Percentiles rank a stretch among this genome's conserved stretches.
Evolutionary conservation across 1,140 invertebrate species (phyloP).

Genomic region (Dinothrombium tinctorium): DNA sequence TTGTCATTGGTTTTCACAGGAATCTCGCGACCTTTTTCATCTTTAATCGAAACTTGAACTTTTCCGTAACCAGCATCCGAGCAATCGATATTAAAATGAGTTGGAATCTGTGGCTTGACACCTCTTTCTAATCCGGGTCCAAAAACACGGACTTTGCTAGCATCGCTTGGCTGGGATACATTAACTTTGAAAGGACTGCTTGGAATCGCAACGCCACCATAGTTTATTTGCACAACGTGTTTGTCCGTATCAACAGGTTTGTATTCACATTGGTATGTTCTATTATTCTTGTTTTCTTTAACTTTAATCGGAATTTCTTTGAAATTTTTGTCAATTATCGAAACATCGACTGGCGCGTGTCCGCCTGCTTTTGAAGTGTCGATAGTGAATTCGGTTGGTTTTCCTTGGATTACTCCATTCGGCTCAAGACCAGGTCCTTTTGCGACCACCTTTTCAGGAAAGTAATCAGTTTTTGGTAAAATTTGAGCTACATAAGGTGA

Average conservation of each 20-base stretch:
- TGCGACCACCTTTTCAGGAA: conserved; percentile 51
- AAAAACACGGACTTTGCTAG: conserved; percentile 38
- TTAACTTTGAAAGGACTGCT: conserved; percentile 60
- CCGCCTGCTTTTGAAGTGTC: conserved; percentile 46
- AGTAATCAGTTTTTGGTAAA: conserved; percentile 41
- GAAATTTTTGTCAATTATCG: conserved; percentile 25
- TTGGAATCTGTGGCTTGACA: conserved; percentile 40
- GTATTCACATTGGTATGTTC: conserved; percentile 45
- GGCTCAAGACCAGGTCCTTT: conserved; percentile 49
- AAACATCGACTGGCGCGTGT: conserved; percentile 37
- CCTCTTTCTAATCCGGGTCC: conserved; percentile 46
- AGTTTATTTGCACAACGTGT: conserved; percentile 58
- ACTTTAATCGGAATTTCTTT: conserved; percentile 19
- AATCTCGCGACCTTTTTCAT: conserved; percentile 41
- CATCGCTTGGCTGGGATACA: conserved; percentile 46
- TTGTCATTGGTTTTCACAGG: conserved; percentile 51
- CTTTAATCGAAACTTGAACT: conserved; percentile 27
- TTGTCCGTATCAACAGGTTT: conserved; percentile 46
- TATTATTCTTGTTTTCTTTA: conserved; percentile 43
- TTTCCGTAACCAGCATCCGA: conserved; percentile 26
- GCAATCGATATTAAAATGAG: conserved; percentile 52
- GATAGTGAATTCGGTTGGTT: conserved; percentile 41
- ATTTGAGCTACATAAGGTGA: conserved; percentile 56
- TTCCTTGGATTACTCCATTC: conserved; percentile 35
- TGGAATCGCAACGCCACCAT: conserved; percentile 54